These are phyloP conservation scores for Popillia japonica DNA, from an alignment of 1,140 invertebrate genomes.

Conservation along the genomic window DNA sequence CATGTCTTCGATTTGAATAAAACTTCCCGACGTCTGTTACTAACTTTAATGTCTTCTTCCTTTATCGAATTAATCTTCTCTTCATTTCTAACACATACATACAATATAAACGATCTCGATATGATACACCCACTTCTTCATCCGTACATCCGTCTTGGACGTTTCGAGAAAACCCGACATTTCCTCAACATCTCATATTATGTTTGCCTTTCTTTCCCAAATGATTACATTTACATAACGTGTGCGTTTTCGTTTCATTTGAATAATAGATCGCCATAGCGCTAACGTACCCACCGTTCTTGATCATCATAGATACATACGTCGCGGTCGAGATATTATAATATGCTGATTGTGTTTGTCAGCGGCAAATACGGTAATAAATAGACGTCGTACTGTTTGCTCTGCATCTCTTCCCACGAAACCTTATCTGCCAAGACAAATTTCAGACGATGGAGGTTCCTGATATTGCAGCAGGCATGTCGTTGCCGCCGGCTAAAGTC, in stretches of 20 bases:
- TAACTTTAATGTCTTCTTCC: too few species aligned
- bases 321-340: conserved; percentile 16
- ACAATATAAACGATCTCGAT: too few species aligned
- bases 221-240: background rate
- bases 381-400: conserved; percentile 26
- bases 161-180: background rate
- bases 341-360: conserved; percentile 29
- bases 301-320: background rate
- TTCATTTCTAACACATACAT: too few species aligned
- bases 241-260: background rate
- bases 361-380: conserved; percentile 9
- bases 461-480: background rate
- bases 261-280: conserved; percentile 18
- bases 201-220: background rate
- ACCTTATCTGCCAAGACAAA: conserved; percentile 31
- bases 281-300: background rate
- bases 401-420: conserved; percentile 30
- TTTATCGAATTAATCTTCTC: too few species aligned
- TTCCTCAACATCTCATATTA: background rate
- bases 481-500: background rate
- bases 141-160: background rate
- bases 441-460: conserved; percentile 15
- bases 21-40: too few species aligned
- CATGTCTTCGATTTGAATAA: too few species aligned
- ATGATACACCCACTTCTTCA: too few species aligned